Evolutionary conservation across 2,888 invertebrate genomes (phyloP).

Genomic region (Uropetala carovei): DNA sequence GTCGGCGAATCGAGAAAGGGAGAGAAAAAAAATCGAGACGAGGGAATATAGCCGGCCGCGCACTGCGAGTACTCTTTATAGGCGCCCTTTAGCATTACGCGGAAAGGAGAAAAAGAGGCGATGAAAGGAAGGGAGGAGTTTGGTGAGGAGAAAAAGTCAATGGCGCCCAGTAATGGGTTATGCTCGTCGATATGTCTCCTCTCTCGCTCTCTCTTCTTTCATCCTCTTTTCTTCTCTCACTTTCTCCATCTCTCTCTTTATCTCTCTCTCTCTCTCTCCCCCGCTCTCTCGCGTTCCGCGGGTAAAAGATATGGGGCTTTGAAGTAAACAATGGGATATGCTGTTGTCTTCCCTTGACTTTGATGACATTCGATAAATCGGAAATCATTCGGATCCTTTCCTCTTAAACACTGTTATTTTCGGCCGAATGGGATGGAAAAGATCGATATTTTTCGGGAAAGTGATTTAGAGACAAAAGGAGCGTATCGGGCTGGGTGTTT

Average conservation of each 20-base stretch:
- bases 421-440: constrained; percentile 23
- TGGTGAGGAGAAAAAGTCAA: not conserved
- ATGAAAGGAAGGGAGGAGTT: not conserved
- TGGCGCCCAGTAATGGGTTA: constrained; percentile 2
- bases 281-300: not conserved
- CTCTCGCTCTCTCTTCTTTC: not conserved
- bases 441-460: constrained; percentile 20
- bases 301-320: not conserved
- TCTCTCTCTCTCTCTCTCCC: not conserved
- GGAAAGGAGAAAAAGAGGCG: too few species aligned
- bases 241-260: not conserved
- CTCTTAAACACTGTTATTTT: constrained; percentile 20
- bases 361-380: constrained; percentile 51
- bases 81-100: too few species aligned
- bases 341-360: too few species aligned
- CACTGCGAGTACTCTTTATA: too few species aligned
- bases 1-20: too few species aligned
- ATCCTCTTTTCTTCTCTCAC: not conserved
- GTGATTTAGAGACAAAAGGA: not conserved
- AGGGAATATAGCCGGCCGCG: too few species aligned
- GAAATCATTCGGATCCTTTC: constrained; percentile 56
- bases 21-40: too few species aligned
- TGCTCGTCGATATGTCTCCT: not conserved
- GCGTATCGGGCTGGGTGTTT: too few species aligned
- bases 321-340: not conserved